Base-by-base conservation (phyloP, 2,113 vertebrate genomes). In the Brachypodius melanocephalos region DNA sequence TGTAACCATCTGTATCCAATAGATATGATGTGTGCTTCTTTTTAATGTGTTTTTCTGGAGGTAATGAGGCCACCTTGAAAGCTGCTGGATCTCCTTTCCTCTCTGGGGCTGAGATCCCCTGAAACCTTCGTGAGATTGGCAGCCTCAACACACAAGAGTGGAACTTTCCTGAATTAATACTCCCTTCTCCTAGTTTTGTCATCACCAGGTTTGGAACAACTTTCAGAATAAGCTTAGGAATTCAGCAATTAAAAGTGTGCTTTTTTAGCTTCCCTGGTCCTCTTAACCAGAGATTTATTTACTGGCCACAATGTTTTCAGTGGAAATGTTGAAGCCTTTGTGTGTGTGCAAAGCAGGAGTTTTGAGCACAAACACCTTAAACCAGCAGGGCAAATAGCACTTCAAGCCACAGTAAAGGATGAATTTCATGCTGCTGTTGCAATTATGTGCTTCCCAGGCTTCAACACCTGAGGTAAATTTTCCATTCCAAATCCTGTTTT, bases 401-500 rank as follows among this genome's bases (percentile, higher is more conserved):
- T 34, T 75, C 24, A 45, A 79, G 52, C 57, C 74, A 67, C 51
- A 65, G 32, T 14, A 67, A 81, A 55, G 51, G 48, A 49, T 82
- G 51, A 54, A 74, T 89, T 87, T 93, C 61, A 42, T 69, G 34
- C 40, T 87, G 43, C 40, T 88, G 22, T 58, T 91, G 48, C 57
- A 88, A 20, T 80, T 63, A 68, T 24, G 28, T 55, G 40, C 62
- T 88, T 85, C 79, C 57, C 62, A 75, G 48, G 34, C 52, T 55
- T 63, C 0, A 1, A 48, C 31, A 82, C 12, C 40, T 17, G 9
- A 43, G 31, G 48, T 72, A 63, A 42, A 75, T 68, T 74, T 75
- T 82, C 74, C 40, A 22, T 63, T 72, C 52, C 32, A 92, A 85
- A 93, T 79, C n/a, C 36, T 24, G 9, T 89, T 89, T 91, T 81